Conservation (phyloP, 2,888 invertebrate species). For the Anoncus sp. region DNA sequence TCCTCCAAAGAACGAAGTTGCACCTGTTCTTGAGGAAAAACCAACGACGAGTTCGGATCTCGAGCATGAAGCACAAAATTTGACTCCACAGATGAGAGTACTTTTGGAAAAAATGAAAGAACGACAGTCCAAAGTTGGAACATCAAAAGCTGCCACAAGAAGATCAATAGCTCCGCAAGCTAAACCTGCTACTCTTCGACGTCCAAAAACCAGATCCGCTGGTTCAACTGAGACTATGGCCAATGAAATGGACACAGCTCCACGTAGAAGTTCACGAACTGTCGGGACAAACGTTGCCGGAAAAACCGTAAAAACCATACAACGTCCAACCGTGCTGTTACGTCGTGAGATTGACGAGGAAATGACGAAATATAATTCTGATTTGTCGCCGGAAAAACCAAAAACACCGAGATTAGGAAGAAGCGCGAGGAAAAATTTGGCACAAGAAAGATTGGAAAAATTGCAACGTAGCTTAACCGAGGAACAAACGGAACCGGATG, state of each 20-base stretch:
- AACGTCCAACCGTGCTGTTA: not conserved
- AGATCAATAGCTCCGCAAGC: conserved; percentile 1
- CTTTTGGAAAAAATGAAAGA: conserved; percentile 67
- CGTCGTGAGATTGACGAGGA: not conserved
- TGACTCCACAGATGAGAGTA: conserved; percentile 73
- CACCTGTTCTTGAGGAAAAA: conserved; percentile 5
- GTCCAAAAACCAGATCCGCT: conserved; percentile 41
- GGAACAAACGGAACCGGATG: conserved; percentile 15
- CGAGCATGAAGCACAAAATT: not conserved
- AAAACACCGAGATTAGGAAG: conserved; percentile 45
- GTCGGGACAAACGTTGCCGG: not conserved
- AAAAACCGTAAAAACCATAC: not conserved
- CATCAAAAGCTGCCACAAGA: conserved; percentile 21
- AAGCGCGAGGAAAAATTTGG: conserved; percentile 55
- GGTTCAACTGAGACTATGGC: not conserved
- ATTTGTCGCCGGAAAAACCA: conserved; percentile 1
- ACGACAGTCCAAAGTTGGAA: not conserved
- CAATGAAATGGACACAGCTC: not conserved
- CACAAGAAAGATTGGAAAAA: conserved; percentile 46
- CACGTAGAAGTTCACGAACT: conserved; percentile 24
- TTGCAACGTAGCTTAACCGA: conserved; percentile 48
- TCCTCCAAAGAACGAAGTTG: conserved; percentile 16
- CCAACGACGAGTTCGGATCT: not conserved
- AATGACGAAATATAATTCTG: not conserved
- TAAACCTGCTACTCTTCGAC: conserved; percentile 9